Conservation (phyloP, 2,113 vertebrate species). For the Scalopus aquaticus region DNA sequence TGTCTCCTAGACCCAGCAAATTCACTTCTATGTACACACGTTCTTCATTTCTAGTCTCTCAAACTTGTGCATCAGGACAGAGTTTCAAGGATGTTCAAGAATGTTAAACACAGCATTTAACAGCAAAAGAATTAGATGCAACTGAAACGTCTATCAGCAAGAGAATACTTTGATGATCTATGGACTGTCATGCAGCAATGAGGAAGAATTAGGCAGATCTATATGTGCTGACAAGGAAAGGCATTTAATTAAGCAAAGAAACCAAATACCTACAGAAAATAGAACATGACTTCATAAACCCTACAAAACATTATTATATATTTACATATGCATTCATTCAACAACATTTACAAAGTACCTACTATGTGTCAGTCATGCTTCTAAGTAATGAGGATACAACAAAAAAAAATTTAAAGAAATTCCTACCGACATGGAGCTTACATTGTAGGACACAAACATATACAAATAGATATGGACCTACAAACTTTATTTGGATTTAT, state of each 20-base stretch:
- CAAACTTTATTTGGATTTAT: too few relatives aligned
- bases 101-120: not conserved
- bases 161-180: not conserved
- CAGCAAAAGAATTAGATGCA: not conserved
- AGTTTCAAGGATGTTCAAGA: not conserved
- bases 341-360: not conserved
- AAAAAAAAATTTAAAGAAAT: not conserved
- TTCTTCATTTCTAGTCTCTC: not conserved
- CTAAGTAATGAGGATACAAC: not conserved
- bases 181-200: not conserved
- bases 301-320: not conserved
- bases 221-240: not conserved
- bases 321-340: not conserved
- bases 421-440: not conserved
- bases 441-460: not conserved
- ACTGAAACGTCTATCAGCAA: not conserved
- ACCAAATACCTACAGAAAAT: not conserved
- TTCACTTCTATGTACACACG: not conserved
- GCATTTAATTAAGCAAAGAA: not conserved
- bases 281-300: not conserved
- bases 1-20: not conserved
- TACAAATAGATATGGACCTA: not conserved
- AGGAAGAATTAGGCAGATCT: not conserved
- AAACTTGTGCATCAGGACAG: not conserved
- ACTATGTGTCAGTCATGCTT: not conserved